Conservation (phyloP, 2,113 vertebrate species). For the Chascanopsetta lugubris region DNA sequence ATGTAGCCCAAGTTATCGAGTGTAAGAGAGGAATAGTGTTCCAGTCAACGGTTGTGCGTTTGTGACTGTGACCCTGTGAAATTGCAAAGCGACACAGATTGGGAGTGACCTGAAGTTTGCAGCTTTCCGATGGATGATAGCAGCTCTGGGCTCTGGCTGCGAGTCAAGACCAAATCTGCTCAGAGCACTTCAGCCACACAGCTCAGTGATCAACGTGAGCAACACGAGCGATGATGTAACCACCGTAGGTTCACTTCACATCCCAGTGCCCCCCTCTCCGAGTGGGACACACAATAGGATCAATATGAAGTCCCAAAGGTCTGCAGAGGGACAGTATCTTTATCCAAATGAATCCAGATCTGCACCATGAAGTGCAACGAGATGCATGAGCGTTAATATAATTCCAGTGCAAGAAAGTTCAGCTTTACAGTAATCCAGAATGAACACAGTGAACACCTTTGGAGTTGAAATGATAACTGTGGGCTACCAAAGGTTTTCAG, state of each 20-base stretch:
- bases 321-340: neutral
- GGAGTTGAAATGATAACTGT: no score
- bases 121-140: neutral
- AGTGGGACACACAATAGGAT: no score
- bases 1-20: no score
- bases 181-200: neutral
- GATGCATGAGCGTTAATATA: neutral
- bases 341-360: neutral
- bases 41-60: neutral
- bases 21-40: neutral
- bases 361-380: neutral
- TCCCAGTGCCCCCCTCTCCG: neutral
- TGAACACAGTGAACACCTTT: neutral
- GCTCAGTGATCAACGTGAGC: neutral
- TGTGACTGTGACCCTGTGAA: neutral
- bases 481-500: no score
- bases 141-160: neutral
- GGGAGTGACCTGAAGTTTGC: slow-evolving; percentile 24
- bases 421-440: no score
- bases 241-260: neutral
- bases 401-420: no score
- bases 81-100: neutral
- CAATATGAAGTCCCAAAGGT: no score
- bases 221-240: neutral
- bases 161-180: neutral